Conservation (phyloP, 2,113 vertebrate genomes). For the Mungos mungo region DNA sequence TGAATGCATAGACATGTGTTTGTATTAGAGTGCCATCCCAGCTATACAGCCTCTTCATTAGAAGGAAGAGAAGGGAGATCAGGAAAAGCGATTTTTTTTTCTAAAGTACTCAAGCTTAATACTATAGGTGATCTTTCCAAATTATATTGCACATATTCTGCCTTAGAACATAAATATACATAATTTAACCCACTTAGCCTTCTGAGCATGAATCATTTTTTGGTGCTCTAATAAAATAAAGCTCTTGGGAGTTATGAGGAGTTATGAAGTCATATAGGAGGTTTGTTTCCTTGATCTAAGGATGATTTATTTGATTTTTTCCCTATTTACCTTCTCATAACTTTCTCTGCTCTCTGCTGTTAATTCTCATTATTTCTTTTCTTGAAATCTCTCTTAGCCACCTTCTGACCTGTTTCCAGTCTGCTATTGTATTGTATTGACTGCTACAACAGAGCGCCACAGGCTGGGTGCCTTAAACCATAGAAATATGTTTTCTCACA, state of each 20-base stretch:
- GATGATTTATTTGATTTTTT: neutral
- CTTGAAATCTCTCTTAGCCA: neutral
- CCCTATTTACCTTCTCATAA: neutral
- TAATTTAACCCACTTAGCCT: neutral
- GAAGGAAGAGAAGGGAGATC: neutral
- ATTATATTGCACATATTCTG: neutral
- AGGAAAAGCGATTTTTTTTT: neutral
- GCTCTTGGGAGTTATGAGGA: neutral
- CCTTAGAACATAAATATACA: neutral
- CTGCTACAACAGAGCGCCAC: neutral
- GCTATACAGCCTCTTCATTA: neutral
- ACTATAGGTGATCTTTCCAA: neutral
- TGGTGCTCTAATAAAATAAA: neutral
- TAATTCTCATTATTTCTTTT: constrained; percentile 37
- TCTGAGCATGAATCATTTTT: neutral
- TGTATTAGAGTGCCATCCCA: neutral
- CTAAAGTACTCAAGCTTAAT: neutral
- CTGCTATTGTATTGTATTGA: neutral
- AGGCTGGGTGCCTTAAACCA: neutral
- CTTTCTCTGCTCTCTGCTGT: constrained; percentile 55
- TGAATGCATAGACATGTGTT: neutral
- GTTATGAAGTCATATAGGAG: neutral
- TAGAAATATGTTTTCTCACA: neutral
- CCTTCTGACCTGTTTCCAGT: neutral
- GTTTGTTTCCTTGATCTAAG: neutral